Conservation (phyloP, 1,140 invertebrate genomes). For the Ceratosolen solmsi region DNA sequence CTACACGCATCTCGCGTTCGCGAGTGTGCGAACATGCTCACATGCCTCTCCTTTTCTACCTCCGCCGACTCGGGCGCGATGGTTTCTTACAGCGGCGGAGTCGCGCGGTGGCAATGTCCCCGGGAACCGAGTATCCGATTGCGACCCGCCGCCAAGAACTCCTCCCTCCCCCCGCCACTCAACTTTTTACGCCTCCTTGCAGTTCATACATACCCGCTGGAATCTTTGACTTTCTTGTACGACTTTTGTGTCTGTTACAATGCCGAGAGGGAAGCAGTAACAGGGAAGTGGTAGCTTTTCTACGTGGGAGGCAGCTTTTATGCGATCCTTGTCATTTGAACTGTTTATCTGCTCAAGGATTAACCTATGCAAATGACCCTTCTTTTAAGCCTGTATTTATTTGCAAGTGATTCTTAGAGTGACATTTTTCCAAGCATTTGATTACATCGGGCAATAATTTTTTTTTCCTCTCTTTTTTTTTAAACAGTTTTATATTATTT, state of each 20-base stretch:
- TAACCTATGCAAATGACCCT: neutral
- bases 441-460: no score
- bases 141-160: neutral
- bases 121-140: slow-evolving; percentile 45
- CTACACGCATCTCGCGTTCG: neutral
- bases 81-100: neutral
- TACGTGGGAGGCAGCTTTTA: slow-evolving; percentile 39
- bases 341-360: neutral
- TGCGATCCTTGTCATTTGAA: slow-evolving; percentile 15
- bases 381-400: neutral
- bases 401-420: no score
- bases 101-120: slow-evolving; percentile 37
- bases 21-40: slow-evolving; percentile 39
- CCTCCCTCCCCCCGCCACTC: neutral
- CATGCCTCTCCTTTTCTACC: slow-evolving; percentile 1
- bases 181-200: no score
- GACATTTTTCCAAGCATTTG: no score
- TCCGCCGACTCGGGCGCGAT: neutral
- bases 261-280: no score
- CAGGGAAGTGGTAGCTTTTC: no score
- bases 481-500: no score
- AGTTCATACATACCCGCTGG: neutral
- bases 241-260: no score
- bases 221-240: neutral
- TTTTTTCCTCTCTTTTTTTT: no score